Evolutionary conservation across 2,888 invertebrate genomes (phyloP).

Genomic region (Lissonota sp.): DNA sequence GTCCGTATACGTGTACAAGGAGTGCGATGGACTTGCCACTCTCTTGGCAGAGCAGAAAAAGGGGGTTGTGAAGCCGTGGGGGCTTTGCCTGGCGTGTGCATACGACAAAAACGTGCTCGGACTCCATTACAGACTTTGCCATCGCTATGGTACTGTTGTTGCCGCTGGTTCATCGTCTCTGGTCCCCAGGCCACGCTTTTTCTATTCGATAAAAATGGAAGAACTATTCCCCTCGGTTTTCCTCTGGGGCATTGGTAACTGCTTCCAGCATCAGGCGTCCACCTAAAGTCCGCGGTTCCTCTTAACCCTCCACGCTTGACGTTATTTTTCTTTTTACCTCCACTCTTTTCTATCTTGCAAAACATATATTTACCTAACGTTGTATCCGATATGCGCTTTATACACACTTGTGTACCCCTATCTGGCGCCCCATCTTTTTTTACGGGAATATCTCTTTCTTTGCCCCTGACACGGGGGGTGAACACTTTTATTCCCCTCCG

Average conservation of each 20-base stretch:
- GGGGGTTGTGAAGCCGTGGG: constrained; percentile 77
- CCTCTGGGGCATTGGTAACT: constrained; percentile 59
- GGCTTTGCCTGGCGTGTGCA: constrained; percentile 78
- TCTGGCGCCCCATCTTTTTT: background rate
- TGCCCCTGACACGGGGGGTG: background rate
- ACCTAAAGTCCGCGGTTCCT: constrained; percentile 51
- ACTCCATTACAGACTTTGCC: constrained; percentile 74
- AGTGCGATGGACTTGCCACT: constrained; percentile 57
- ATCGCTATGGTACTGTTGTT: constrained; percentile 32
- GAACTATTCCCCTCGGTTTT: constrained; percentile 65
- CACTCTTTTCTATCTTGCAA: constrained; percentile 10
- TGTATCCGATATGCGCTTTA: constrained; percentile 14
- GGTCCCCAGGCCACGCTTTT: constrained; percentile 70
- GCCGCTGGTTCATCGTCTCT: constrained; percentile 26
- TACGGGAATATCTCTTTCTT: background rate
- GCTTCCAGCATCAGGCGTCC: constrained; percentile 58
- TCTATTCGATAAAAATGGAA: constrained; percentile 75
- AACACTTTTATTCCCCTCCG: background rate
- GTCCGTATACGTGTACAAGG: background rate
- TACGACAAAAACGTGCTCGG: constrained; percentile 78
- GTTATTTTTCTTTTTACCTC: background rate
- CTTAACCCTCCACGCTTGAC: constrained; percentile 42
- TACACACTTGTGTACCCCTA: background rate
- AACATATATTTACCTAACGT: constrained; percentile 16
- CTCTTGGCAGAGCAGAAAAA: constrained; percentile 41